Evolutionary conservation across 2,113 vertebrate genomes (phyloP).

Genomic region (Halichoerus grypus): DNA sequence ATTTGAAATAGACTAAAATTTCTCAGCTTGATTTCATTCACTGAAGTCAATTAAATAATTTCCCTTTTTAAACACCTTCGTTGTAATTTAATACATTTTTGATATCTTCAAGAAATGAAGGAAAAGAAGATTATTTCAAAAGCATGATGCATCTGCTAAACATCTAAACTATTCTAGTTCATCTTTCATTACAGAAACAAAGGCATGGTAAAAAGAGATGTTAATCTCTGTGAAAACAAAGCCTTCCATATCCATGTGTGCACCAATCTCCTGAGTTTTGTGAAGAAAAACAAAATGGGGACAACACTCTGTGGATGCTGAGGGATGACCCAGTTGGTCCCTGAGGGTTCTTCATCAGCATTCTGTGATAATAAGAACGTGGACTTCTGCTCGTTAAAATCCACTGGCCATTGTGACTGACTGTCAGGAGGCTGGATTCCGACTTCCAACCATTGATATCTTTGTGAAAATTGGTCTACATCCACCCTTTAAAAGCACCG

Average conservation of each 20-base stretch:
- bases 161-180: conserved; percentile 50
- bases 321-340: background rate
- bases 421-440: background rate
- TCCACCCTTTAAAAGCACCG: background rate
- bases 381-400: background rate
- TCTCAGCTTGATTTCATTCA: background rate
- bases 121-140: conserved; percentile 25
- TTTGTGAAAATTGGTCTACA: background rate
- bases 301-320: background rate
- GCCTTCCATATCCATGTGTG: background rate
- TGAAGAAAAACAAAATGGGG: background rate
- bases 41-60: background rate
- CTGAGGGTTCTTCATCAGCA: background rate
- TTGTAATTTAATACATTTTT: conserved; percentile 13
- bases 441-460: background rate
- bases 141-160: background rate
- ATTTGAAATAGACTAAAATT: conserved; percentile 18
- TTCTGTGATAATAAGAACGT: background rate
- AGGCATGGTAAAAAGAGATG: conserved; percentile 5
- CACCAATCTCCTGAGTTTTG: background rate
- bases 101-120: background rate
- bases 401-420: background rate
- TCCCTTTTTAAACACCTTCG: background rate
- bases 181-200: conserved; percentile 72
- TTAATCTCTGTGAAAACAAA: conserved; percentile 15